Base-by-base conservation (phyloP, 1,140 invertebrate genomes). In the Aphaenogaster ashmeadi region DNA sequence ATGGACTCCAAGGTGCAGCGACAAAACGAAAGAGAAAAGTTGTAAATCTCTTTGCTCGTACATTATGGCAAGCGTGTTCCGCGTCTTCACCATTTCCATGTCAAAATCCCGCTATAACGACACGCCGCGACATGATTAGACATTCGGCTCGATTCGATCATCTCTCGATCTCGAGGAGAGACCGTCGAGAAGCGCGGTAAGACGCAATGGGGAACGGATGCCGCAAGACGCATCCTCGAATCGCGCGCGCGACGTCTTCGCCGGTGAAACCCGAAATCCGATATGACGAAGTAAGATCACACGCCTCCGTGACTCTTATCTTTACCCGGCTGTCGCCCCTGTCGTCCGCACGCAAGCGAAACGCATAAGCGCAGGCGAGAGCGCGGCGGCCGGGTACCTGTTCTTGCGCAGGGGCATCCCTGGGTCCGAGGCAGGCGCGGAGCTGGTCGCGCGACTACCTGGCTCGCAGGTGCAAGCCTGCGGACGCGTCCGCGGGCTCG, bases 401-500 rank as follows among this genome's bases (percentile, higher is more conserved):
- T 74, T 74, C 33, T 18, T 36, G 56, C 69, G 56, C 67, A 38
- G 41, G 58, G 71, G 81, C 62, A 78, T 78, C 36, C 60, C 11
- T n/a, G 41, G 36, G 6, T 41, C 62, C 74, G 5, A n/a, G 60
- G 44, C 21, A 67, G 41, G 18, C 75, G 60, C 64, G 38, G 79
- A 27, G 27, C 27, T 27, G 27, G 38, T 75, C 21, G 50, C 27
- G 27, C 52, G 81, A 83, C 89, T 90, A 91, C 58, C 85, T 81
- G 72, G 47, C 47, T 79, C 60, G 89, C 90, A 91, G 85, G 89
- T 91, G 90, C 75, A 64, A 54, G 54, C 52, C 50, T 50, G 77
- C 47, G 69, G 87, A 78, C 83, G 69, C 84, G 72, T 85, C 33
- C 79, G 54, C 36, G 72, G 86, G 58, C 91, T 87, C 89, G 90